Evolutionary conservation across 2,797 vertebrate genomes (phyloP).

Genomic region (Botia almorhae): DNA sequence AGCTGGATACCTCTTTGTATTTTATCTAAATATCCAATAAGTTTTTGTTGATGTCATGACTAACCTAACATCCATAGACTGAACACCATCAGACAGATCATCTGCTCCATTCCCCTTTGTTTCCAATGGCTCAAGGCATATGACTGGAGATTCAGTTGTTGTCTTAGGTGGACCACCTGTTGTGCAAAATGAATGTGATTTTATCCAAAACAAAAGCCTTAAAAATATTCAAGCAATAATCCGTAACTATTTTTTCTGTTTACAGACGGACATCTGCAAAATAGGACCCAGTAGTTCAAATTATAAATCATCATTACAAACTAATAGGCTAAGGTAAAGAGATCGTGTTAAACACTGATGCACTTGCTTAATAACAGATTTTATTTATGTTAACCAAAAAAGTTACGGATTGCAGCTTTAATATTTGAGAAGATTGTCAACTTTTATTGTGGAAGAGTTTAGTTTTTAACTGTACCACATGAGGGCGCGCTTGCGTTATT

Average conservation of each 20-base stretch:
- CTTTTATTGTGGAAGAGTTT: not conserved
- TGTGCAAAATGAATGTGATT: too few relatives aligned
- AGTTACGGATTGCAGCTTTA: not conserved
- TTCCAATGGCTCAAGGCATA: constrained; percentile 85
- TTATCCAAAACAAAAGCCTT: too few relatives aligned
- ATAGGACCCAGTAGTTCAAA: too few relatives aligned
- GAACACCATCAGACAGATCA: constrained; percentile 92
- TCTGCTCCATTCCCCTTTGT: constrained; percentile 84
- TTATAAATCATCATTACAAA: too few relatives aligned
- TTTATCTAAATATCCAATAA: not conserved
- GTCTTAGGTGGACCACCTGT: constrained; percentile 35
- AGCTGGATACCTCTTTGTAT: too few relatives aligned
- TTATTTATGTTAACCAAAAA: not conserved
- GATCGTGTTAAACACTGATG: too few relatives aligned
- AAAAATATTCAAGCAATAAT: too few relatives aligned
- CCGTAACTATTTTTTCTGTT: too few relatives aligned
- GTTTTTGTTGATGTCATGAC: constrained; percentile 1
- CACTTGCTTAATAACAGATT: too few relatives aligned
- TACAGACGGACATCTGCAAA: too few relatives aligned
- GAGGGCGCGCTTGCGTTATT: constrained; percentile 54
- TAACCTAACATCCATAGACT: constrained; percentile 98
- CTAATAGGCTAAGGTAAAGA: too few relatives aligned
- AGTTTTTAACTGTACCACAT: constrained; percentile 34
- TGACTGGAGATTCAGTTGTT: constrained; percentile 67
- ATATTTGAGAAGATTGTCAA: not conserved